Percentiles rank a stretch among this genome's conserved stretches.
These are phyloP conservation scores for Lophius americanus DNA, from an alignment of 2,797 vertebrate species.

Conservation along the genomic window DNA sequence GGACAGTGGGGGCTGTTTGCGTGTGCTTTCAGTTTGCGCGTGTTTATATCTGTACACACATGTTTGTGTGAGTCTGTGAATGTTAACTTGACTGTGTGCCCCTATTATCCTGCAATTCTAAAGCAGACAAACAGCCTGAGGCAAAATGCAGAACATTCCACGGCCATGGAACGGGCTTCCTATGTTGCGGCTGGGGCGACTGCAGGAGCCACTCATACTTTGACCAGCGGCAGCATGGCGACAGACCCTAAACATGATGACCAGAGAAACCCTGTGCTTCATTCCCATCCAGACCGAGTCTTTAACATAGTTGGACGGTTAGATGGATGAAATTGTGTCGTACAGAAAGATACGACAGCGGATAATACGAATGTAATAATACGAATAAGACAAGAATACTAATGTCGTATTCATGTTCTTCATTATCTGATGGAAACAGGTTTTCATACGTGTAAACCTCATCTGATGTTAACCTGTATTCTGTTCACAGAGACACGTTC, in stretches of 20 bases:
- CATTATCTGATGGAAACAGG: too few relatives aligned
- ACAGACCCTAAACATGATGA: constrained; percentile 22
- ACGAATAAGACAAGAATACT: too few relatives aligned
- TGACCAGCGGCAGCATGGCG: constrained; percentile 32
- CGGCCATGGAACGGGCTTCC: constrained; percentile 43
- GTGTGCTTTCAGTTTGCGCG: constrained; percentile 26
- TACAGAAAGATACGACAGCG: too few relatives aligned
- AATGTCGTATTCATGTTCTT: too few relatives aligned
- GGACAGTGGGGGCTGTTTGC: constrained; percentile 25
- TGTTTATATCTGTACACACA: constrained; percentile 6
- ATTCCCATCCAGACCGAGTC: constrained; percentile 3
- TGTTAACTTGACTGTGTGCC: constrained; percentile 25
- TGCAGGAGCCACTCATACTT: constrained; percentile 46
- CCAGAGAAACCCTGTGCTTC: constrained; percentile 13
- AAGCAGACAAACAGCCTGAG: constrained; percentile 56
- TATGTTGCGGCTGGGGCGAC: constrained; percentile 29
- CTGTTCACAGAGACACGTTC: too few relatives aligned
- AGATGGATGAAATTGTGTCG: too few relatives aligned
- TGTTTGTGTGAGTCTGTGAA: constrained; percentile 16
- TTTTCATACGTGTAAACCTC: too few relatives aligned
- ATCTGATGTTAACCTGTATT: too few relatives aligned
- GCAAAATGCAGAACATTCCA: constrained; percentile 61
- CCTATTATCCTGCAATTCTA: constrained; percentile 46
- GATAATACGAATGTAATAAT: too few relatives aligned
- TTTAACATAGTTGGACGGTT: not conserved